Conservation (phyloP, 1,140 invertebrate genomes). For the Trachymyrmex cornetzi region DNA sequence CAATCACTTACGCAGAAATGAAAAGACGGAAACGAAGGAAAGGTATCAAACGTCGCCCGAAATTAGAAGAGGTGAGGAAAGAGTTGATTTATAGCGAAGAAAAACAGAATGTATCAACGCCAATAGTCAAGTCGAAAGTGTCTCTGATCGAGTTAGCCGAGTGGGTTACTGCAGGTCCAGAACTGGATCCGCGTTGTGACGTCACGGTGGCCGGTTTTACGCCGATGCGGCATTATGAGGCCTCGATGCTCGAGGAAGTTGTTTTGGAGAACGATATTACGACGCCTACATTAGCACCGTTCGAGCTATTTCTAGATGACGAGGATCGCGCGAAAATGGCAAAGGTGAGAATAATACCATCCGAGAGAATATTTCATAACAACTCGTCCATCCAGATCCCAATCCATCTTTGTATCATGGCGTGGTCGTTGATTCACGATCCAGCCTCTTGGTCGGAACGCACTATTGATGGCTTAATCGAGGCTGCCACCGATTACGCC, state of each 20-base stretch:
- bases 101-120: not conserved
- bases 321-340: not conserved
- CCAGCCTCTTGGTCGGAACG: conserved; percentile 79
- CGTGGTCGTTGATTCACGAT: conserved; percentile 84
- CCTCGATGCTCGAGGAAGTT: conserved; percentile 78
- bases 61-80: not conserved
- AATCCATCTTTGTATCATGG: conserved; percentile 83
- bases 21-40: conserved; percentile 61
- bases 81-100: not conserved
- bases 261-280: conserved; percentile 81
- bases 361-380: conserved; percentile 74
- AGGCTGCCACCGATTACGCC: conserved; percentile 78
- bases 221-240: conserved; percentile 75
- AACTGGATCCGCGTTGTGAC: conserved; percentile 50
- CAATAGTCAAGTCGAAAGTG: conserved; percentile 44
- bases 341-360: conserved; percentile 54
- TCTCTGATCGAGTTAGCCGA: conserved; percentile 79
- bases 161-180: conserved; percentile 73
- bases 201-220: conserved; percentile 70
- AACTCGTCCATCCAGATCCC: conserved; percentile 73
- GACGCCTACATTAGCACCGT: conserved; percentile 71
- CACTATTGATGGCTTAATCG: conserved; percentile 79
- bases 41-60: conserved; percentile 30
- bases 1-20: conserved; percentile 78
- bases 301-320: conserved; percentile 54